Evolutionary conservation across 2,797 vertebrate species (phyloP).

Genomic region (Argentina silus): DNA sequence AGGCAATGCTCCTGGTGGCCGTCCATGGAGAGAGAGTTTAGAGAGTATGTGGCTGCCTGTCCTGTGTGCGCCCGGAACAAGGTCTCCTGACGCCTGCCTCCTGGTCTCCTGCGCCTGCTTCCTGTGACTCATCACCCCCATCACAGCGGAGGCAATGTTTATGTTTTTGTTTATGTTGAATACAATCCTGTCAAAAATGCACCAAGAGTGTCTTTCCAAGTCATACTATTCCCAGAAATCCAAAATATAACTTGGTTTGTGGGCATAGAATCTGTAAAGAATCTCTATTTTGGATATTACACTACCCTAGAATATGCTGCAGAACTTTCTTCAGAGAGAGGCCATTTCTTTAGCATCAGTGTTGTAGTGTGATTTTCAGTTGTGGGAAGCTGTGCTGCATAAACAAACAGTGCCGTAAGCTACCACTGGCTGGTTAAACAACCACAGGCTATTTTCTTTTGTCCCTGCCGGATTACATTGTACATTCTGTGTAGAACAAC

Average conservation of each 20-base stretch:
- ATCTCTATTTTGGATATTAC: neutral
- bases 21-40: too few relatives aligned
- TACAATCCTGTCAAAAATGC: neutral
- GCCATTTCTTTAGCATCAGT: slow-evolving; percentile 54
- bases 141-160: too few relatives aligned
- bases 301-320: slow-evolving; percentile 28
- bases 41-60: too few relatives aligned
- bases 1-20: too few relatives aligned
- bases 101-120: too few relatives aligned
- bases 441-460: slow-evolving; percentile 77
- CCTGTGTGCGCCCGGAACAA: too few relatives aligned
- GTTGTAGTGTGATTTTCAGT: slow-evolving; percentile 76
- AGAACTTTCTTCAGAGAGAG: slow-evolving; percentile 56
- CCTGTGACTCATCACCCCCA: too few relatives aligned
- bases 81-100: too few relatives aligned
- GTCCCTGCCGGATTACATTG: slow-evolving; percentile 66
- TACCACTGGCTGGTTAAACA: slow-evolving; percentile 77
- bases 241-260: neutral
- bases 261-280: neutral
- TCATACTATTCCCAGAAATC: neutral
- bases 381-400: slow-evolving; percentile 78
- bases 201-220: neutral
- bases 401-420: slow-evolving; percentile 81
- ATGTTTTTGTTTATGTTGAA: neutral
- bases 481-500: slow-evolving; percentile 70